These are phyloP conservation scores for Pseudobourletiella spinata DNA, from an alignment of 1,140 invertebrate genomes.

Conservation along the genomic window DNA sequence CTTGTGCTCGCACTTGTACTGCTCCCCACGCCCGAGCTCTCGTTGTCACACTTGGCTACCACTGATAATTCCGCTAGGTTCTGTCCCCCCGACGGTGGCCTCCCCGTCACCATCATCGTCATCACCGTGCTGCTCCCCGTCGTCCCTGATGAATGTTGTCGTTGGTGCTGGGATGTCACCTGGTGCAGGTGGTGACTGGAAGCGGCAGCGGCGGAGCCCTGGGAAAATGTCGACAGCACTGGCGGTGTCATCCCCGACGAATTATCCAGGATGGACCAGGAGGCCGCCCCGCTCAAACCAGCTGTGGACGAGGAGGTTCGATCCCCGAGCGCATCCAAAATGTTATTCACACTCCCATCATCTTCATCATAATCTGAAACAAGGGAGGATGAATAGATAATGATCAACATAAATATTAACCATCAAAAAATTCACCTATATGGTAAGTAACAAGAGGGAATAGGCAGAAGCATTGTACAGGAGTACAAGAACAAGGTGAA, in stretches of 20 bases:
- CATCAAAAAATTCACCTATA: not conserved
- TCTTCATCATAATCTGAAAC: constrained; percentile 29
- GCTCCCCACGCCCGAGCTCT: constrained; percentile 33
- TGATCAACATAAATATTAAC: not conserved
- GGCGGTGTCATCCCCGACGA: too few species aligned
- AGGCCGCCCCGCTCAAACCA: constrained; percentile 17
- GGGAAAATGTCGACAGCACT: too few species aligned
- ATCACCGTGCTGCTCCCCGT: not conserved
- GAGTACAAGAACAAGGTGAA: not conserved
- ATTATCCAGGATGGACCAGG: constrained; percentile 23
- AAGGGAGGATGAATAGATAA: not conserved
- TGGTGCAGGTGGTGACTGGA: not conserved
- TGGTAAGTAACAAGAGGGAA: not conserved
- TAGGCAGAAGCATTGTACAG: not conserved
- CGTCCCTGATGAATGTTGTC: not conserved
- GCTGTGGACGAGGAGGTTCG: constrained; percentile 18
- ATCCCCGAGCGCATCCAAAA: constrained; percentile 32
- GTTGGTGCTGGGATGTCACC: not conserved
- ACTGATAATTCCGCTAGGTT: constrained; percentile 20
- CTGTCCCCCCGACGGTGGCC: not conserved
- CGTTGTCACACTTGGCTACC: constrained; percentile 23
- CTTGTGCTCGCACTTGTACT: constrained; percentile 7
- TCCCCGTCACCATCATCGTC: not conserved
- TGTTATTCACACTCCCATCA: constrained; percentile 35
- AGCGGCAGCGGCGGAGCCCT: not conserved